Base-by-base conservation (phyloP, 2,797 vertebrate species). In the Champsocephalus esox region DNA sequence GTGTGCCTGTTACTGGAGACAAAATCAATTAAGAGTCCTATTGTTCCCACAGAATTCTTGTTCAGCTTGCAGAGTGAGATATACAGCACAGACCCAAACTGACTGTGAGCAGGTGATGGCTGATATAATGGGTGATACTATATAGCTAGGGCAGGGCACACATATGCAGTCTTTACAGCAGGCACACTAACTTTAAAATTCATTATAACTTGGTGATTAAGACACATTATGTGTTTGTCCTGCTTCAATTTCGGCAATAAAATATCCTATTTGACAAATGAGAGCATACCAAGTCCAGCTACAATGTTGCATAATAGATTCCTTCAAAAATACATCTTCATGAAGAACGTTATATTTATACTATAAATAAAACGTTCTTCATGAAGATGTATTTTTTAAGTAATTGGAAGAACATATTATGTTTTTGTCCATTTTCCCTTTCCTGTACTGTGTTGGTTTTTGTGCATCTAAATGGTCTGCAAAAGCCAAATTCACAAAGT, bases 1-100 rank as follows among this genome's bases (percentile, higher is more conserved):
- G 82, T 84, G 77, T 80, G 45, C 61, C 48, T 49, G 68, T 82
- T 88, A 81, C 67, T 58, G 72, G 83, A 85, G 86, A 92, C 84
- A 82, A 89, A 92, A 93, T 88, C 88, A 91, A 91, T 91, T 89
- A 92, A 82, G n/a, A 3, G 38, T 66, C 34, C 72, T 54, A 66
- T 88, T 88, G 84, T 89, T 88, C 71, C 71, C 32, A 62, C 44
- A 48, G 32, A 86, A 66, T 75, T 67, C 75, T 69, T 55, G 70
- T 79, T 72, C 77, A 70, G 68, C 69, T 73, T 12, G 28, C 57
- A 69, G 65, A 71, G 64, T 14, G 52, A 75, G 65, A 66, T 62
- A 49, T 1, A 51, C 63, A 73, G 49, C 64, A 32, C 70, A 60
- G 48, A 52, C 19, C 21, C 38, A 57, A 59, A 24, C 6, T 9